phyloP scores from a whole-genome alignment of 1,140 invertebrate genomes.

The Drosophila parvula region DNA sequence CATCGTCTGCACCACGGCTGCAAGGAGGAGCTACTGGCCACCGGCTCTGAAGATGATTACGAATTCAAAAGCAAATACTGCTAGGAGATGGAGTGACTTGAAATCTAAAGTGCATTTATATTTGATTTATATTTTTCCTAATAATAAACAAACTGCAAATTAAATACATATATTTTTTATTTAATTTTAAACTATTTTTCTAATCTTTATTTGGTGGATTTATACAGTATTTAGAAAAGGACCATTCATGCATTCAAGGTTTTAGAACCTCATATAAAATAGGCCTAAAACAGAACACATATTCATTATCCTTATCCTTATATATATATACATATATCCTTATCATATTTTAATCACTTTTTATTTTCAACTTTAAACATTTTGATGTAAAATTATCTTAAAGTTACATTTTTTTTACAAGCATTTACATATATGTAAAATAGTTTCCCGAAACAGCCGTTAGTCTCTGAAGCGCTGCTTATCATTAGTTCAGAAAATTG shows the following conservation, averaged over 20 bases:
- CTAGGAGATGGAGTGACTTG: slow-evolving; percentile 12
- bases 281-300: too few species aligned
- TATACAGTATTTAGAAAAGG: too few species aligned
- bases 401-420: slow-evolving; percentile 1
- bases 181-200: too few species aligned
- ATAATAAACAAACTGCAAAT: slow-evolving; percentile 15
- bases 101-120: slow-evolving; percentile 11
- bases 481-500: background rate
- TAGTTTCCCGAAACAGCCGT: background rate
- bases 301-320: too few species aligned
- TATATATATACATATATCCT: too few species aligned
- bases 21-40: slow-evolving; percentile 65
- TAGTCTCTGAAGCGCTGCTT: background rate
- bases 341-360: too few species aligned
- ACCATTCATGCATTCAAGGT: too few species aligned
- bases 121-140: slow-evolving; percentile 14
- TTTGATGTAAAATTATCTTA: background rate
- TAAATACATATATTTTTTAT: too few species aligned
- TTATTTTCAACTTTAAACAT: too few species aligned
- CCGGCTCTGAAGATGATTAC: slow-evolving; percentile 68
- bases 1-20: slow-evolving; percentile 76
- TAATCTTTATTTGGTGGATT: too few species aligned
- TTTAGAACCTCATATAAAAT: too few species aligned
- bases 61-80: slow-evolving; percentile 75
- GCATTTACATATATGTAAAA: too few species aligned